Evolutionary conservation across 2,113 vertebrate genomes (phyloP).

Genomic region (Hyla sarda): DNA sequence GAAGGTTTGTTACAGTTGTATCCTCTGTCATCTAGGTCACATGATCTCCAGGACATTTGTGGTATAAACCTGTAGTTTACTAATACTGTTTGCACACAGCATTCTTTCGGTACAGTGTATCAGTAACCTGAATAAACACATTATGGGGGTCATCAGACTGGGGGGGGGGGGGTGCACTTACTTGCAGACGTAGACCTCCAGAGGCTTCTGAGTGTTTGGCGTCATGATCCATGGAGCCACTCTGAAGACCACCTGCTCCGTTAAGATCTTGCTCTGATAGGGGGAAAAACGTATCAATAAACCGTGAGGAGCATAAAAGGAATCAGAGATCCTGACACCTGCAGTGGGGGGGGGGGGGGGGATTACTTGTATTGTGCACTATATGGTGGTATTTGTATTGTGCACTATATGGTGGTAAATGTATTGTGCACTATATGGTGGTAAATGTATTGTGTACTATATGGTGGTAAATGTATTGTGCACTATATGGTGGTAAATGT

Average conservation of each 20-base stretch:
- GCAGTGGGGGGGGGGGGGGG: no score
- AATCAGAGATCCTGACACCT: background rate
- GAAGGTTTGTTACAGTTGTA: background rate
- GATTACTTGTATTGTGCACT: no score
- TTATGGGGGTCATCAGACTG: background rate
- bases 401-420: no score
- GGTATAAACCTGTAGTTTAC: no score
- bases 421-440: no score
- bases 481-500: no score
- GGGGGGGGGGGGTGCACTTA: constrained; percentile 60
- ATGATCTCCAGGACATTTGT: no score
- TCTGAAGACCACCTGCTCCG: constrained; percentile 83
- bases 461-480: no score
- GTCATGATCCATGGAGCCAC: constrained; percentile 97
- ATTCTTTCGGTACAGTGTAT: constrained; percentile 35
- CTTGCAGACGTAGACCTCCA: constrained; percentile 89
- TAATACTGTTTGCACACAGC: no score
- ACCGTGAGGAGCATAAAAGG: background rate
- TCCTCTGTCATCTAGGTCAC: no score
- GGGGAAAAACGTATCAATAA: background rate
- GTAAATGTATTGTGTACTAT: no score
- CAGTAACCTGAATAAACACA: constrained; percentile 1
- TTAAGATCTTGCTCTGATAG: constrained; percentile 76
- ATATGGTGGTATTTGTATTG: no score
- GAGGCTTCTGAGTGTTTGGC: constrained; percentile 85